Evolutionary conservation across 2,797 vertebrate species (phyloP), one percentile per base, ranked within the genome.

Genomic region (Cichlasoma orientale): DNA sequence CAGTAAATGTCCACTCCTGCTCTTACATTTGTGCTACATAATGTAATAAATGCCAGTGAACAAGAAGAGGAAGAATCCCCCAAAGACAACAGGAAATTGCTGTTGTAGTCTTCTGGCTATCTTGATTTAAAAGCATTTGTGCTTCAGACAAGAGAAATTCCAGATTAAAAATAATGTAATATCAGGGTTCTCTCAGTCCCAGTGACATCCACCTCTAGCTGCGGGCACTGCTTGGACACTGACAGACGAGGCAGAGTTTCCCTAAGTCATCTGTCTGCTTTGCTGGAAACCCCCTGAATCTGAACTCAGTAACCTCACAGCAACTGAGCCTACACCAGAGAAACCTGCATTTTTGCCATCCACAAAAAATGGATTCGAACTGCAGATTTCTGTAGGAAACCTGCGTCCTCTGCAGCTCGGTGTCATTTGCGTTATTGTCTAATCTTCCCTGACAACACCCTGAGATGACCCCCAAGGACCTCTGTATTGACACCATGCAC

Each of bases 11-110:
- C 79, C 61, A 25, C 44, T 89, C 55, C 54, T 59, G 74, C 63
- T 70, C 80, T 89, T 77, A 85, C 83, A 81, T 82, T 86, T 86
- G 73, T 56, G 87, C 89, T 84, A 80, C 77, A 80, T 82, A 89
- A 82, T 84, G 75, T 75, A 90, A 90, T 89, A 86, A 88, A 88
- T 78, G 70, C 56, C 78, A 82, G 80, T 68, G 75, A 82, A 88
- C 47, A 74, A 82, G 74, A 80, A 57, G 77, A 31, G 52, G 59
- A 77, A 83, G 56, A 85, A 78, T 79, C 87, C 82, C 84, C 82
- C 74, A 82, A 89, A 92, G 87, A 89, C 80, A 88, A 93, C 93
- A 94, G 94, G 94, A 95, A 94, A 95, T 95, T 94, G 86, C 89
- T 87, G 78, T 63, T 87, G 63, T 52, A 74, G 76, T 90, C 85